These are phyloP conservation scores for Apantesis nais DNA, from an alignment of 2,888 invertebrate species.

Conservation along the genomic window DNA sequence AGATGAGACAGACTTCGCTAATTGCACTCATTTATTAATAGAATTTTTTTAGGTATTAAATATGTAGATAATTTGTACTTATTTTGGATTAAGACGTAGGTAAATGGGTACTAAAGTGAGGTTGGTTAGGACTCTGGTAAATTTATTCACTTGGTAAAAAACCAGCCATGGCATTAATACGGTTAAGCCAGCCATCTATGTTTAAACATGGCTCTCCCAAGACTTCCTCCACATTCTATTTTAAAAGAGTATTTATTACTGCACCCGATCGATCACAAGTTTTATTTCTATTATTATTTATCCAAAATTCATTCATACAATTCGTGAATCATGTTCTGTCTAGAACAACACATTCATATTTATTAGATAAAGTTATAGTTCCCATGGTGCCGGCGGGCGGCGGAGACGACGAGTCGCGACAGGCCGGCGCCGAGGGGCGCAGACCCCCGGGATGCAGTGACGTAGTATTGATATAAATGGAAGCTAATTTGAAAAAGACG, in stretches of 20 bases:
- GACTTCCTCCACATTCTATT: neutral
- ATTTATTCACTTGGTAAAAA: no score
- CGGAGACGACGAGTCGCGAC: constrained; percentile 62
- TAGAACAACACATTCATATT: constrained; percentile 2
- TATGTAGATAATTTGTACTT: no score
- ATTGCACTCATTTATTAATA: no score
- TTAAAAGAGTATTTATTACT: no score
- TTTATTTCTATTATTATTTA: neutral
- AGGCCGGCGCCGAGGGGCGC: constrained; percentile 52
- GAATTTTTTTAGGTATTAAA: no score
- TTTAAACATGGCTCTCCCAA: neutral
- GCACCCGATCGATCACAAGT: no score
- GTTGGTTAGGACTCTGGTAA: no score
- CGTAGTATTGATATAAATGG: constrained; percentile 33
- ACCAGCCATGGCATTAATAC: no score
- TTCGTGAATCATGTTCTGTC: neutral
- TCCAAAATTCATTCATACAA: neutral
- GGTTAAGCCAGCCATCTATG: no score
- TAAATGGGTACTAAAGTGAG: no score
- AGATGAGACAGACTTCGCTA: no score
- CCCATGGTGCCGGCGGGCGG: constrained; percentile 31
- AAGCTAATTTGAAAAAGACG: constrained; percentile 30
- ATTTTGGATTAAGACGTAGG: no score
- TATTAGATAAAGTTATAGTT: constrained; percentile 33
- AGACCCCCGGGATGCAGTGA: constrained; percentile 26